Conservation (phyloP, 2,888 invertebrate species). For the Epinotia brunnichana region DNA sequence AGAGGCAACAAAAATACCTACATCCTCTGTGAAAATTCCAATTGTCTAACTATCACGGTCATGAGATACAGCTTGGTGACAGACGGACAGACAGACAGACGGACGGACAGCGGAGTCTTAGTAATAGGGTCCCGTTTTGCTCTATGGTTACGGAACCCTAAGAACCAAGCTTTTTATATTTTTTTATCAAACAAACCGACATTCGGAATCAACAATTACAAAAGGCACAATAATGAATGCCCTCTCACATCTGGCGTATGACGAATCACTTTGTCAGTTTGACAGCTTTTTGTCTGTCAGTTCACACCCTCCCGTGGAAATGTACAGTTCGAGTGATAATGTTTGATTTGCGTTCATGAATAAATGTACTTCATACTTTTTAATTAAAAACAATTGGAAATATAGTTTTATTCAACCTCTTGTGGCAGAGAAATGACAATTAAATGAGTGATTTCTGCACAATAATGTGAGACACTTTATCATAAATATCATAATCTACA, state of each 20-base stretch:
- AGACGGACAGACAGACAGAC: no score
- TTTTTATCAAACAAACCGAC: not conserved
- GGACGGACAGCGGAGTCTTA: no score
- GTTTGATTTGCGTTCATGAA: constrained; percentile 23
- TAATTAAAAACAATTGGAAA: no score
- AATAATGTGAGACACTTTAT: no score
- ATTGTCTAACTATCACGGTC: no score
- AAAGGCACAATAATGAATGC: constrained; percentile 53
- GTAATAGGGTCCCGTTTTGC: no score
- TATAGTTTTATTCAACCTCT: not conserved
- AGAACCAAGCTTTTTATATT: not conserved
- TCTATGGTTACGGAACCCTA: no score
- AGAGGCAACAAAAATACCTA: no score
- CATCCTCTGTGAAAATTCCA: no score
- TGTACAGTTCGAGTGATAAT: constrained; percentile 25
- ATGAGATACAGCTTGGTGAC: no score
- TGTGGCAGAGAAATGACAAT: not conserved
- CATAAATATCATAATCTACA: no score
- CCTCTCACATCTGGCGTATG: constrained; percentile 71
- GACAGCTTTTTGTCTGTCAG: constrained; percentile 74
- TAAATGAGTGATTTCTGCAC: not conserved
- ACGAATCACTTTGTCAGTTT: constrained; percentile 82
- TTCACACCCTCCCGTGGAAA: constrained; percentile 69
- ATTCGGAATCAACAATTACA: constrained; percentile 31
- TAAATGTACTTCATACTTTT: not conserved